Base-by-base conservation (phyloP, 35 echinoderm and acorn worm genomes). In the Lytechinus pictus region DNA sequence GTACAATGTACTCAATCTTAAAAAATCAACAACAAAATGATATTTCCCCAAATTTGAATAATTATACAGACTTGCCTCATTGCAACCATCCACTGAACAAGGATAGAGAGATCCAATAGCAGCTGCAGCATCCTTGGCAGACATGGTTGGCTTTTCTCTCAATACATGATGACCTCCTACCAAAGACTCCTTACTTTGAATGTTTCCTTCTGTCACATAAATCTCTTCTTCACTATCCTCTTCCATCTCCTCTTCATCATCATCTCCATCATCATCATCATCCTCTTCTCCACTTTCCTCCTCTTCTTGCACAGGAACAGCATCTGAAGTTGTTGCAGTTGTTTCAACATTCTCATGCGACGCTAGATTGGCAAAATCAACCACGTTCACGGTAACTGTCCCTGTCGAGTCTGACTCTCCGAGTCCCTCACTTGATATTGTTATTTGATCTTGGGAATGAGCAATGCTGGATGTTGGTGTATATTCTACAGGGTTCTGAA, bases 41-140 rank as follows among this genome's bases (percentile, higher is more conserved):
- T n/a, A 44, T 44, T 44, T 44, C 33, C 33, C 2, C 33, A 44
- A 44, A 44, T 44, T 2, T 44, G 33, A 44, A 44, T 44, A n/a
- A n/a, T n/a, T n/a, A 44, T 24, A 92, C 60, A n/a, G 44, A 95
- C 95, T 97, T 94, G 96, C 98, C 93, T 94, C 87, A 86, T 79
- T 94, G 52, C 98, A 99, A 4, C 96, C 97, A 54, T 97, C 86
- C 87, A 94, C 97, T 28, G 96, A 89, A 86, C 98, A 99, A 16
- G 91, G 91, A 94, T 99, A 99, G 13, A 99, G 27, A 10, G 97
- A 97, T 56, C 98, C 98, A 66, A 99, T 99, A 11, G 98, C 96
- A 13, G 98, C 98, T 66, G 98, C 98, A 24, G 97, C 98, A 51
- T 96, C 97, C n/a, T 93, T 94, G 16, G 97, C 97, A 16, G 97